Evolutionary conservation across 1,140 invertebrate species (phyloP).

Genomic region (Hydropsyche tenuis): DNA sequence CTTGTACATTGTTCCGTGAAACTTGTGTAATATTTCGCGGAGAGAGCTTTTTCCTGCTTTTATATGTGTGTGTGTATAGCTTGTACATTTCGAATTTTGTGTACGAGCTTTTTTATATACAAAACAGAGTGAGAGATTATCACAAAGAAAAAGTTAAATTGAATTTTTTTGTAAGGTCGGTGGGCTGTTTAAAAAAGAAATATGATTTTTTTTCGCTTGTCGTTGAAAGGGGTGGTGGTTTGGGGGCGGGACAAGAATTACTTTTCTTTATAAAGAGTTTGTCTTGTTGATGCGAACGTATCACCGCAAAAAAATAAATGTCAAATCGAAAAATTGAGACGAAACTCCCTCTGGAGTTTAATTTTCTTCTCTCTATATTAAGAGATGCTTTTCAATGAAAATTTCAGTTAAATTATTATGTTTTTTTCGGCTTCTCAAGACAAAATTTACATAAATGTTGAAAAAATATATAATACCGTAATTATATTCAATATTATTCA

Average conservation of each 20-base stretch:
- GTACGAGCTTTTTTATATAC: conserved; percentile 12
- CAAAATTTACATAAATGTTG: no score
- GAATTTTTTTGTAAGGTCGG: conserved; percentile 27
- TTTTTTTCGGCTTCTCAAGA: no score
- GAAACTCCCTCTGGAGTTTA: not conserved
- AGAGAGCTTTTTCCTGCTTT: not conserved
- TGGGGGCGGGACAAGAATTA: not conserved
- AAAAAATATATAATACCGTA: no score
- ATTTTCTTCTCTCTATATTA: not conserved
- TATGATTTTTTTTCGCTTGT: conserved; percentile 4
- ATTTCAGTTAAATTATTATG: no score
- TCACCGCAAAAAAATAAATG: conserved; percentile 2
- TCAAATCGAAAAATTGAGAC: conserved; percentile 2
- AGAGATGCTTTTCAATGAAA: no score
- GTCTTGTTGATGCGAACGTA: conserved; percentile 7
- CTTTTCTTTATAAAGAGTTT: conserved; percentile 21
- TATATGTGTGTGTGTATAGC: no score
- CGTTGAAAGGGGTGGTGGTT: no score
- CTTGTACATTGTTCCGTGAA: no score
- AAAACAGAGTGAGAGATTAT: conserved; percentile 26
- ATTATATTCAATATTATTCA: no score
- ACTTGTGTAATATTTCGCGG: conserved; percentile 3
- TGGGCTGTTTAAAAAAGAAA: not conserved
- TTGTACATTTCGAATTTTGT: not conserved
- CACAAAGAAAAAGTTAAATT: conserved; percentile 29